A percentile compares a stretch with the other conserved stretches of the same genome.
phyloP scores from a whole-genome alignment of 2,888 invertebrate species.

The Drosophila mulleri region DNA sequence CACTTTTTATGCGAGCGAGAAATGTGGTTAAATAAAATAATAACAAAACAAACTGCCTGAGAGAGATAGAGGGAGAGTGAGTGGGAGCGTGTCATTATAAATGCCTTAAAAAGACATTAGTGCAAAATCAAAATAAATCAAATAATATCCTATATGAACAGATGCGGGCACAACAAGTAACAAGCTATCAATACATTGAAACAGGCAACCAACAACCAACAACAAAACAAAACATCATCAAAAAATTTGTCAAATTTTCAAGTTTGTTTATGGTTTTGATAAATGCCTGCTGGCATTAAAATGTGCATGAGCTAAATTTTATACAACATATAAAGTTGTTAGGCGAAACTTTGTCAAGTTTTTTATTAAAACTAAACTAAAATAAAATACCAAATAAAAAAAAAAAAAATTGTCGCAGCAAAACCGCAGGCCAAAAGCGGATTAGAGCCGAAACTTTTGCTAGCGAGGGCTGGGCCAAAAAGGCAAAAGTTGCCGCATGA shows the following conservation, averaged over 20 bases:
- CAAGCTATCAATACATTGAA: constrained; percentile 15
- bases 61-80: no score
- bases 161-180: not conserved
- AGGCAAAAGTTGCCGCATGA: constrained; percentile 30
- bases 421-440: constrained; percentile 56
- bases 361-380: not conserved
- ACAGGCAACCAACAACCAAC: not conserved
- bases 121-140: not conserved
- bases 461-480: not conserved
- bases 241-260: constrained; percentile 27
- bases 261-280: constrained; percentile 42
- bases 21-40: not conserved
- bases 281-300: constrained; percentile 36
- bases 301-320: constrained; percentile 6
- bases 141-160: not conserved
- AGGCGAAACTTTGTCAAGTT: constrained; percentile 39
- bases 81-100: constrained; percentile 8
- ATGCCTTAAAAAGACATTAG: constrained; percentile 24
- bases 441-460: constrained; percentile 36
- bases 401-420: constrained; percentile 50
- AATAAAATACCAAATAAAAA: not conserved
- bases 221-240: not conserved
- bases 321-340: constrained; percentile 49
- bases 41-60: not conserved
- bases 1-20: not conserved